These are phyloP conservation scores for Malacosoma neustria DNA, from an alignment of 2,888 invertebrate species.

Conservation along the genomic window DNA sequence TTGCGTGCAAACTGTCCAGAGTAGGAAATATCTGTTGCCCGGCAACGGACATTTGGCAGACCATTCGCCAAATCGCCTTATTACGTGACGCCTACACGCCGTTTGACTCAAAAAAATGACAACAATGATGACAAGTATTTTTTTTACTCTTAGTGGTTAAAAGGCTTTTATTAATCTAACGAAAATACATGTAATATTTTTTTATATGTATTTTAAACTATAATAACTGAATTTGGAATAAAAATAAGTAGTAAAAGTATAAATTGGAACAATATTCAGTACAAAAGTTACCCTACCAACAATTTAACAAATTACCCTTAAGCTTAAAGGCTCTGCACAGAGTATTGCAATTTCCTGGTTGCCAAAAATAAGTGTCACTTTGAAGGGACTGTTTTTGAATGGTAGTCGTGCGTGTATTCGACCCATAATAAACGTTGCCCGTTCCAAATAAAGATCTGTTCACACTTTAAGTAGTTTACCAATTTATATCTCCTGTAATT, in stretches of 20 bases:
- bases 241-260: no score
- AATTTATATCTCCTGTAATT: no score
- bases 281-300: constrained; percentile 10
- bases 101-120: constrained; percentile 1
- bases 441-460: background rate
- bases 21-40: constrained; percentile 18
- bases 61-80: constrained; percentile 1
- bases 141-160: no score
- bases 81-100: constrained; percentile 12
- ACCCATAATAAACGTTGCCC: constrained; percentile 38
- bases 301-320: constrained; percentile 45
- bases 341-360: constrained; percentile 57
- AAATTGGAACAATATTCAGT: background rate
- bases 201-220: no score
- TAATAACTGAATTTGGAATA: no score
- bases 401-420: constrained; percentile 4
- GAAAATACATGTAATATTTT: no score
- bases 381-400: constrained; percentile 29
- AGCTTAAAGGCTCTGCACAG: constrained; percentile 39
- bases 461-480: no score
- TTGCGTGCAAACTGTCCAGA: constrained; percentile 22
- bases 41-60: constrained; percentile 13
- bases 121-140: background rate
- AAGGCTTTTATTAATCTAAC: no score
- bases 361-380: constrained; percentile 60